Evolutionary conservation across 2,888 invertebrate species (phyloP).

Genomic region (Galerucella nymphaeae): DNA sequence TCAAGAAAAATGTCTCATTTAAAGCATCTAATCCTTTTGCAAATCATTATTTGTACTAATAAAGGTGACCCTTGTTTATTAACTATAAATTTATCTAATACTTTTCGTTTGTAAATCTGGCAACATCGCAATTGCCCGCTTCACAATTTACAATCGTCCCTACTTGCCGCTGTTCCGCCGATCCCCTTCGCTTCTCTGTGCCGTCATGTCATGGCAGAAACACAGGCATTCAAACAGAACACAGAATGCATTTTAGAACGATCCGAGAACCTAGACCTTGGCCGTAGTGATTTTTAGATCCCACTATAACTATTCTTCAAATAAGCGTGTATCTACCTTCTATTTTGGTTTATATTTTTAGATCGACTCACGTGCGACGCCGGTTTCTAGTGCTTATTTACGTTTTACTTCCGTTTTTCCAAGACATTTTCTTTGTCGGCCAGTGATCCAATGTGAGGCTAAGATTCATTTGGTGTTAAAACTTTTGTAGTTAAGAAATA

Average conservation of each 20-base stretch:
- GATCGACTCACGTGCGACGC: constrained; percentile 46
- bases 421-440: constrained; percentile 35
- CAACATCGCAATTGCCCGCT: constrained; percentile 35
- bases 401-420: constrained; percentile 52
- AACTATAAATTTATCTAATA: too few relatives aligned
- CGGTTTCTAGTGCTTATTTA: constrained; percentile 53
- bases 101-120: constrained; percentile 10
- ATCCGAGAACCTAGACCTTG: constrained; percentile 34
- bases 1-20: neutral
- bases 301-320: constrained; percentile 31
- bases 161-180: constrained; percentile 32
- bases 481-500: constrained; percentile 22
- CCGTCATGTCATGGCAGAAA: constrained; percentile 34
- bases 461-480: constrained; percentile 24
- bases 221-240: constrained; percentile 29
- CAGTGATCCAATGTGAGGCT: constrained; percentile 27
- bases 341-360: constrained; percentile 49
- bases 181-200: constrained; percentile 21
- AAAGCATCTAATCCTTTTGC: neutral
- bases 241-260: constrained; percentile 35
- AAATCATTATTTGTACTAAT: neutral
- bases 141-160: constrained; percentile 40
- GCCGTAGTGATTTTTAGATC: constrained; percentile 36
- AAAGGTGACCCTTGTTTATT: too few relatives aligned
- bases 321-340: constrained; percentile 32